Base-by-base conservation (phyloP, 2,888 invertebrate genomes). In the Macrostomum cliftonense region DNA sequence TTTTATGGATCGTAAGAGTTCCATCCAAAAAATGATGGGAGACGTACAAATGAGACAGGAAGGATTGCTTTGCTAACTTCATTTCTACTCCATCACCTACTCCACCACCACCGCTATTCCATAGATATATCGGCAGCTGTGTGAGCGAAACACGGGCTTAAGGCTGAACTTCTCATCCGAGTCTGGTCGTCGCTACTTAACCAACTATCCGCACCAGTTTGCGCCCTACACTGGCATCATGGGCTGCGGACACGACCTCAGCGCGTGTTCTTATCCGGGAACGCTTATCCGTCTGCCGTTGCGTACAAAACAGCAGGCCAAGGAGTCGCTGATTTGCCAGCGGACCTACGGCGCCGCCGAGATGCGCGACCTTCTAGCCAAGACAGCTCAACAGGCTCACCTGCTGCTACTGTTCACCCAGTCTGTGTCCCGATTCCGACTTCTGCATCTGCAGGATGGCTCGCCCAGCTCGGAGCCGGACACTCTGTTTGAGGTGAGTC, bases 281-380 rank as follows among this genome's bases (percentile, higher is more conserved):
- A 65, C 65, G 1, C 55, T 67, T 20, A 64, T 67, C 48, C 52
- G 67, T 21, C 56, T 67, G 13, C 67, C 67, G 5, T 54, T 67
- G n/a, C 46, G 67, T 47, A 63, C 58, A 19, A 46, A 46, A 37
- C 43, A 49, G n/a, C 62, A 64, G 47, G 62, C 64, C 7, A 39
- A 47, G 7, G 42, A 43, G 21, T 65, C 65, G 52, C 57, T 61
- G 39, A 63, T 67, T 19, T 60, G 59, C 45, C 49, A 54, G 13
- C 42, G 53, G 11, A 47, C 53, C 39, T 65, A 65, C 47, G 51
- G 57, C 38, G 37, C 52, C 16, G 37, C 52, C 1, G 61, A 66
- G 45, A 38, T 53, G 7, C 2, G 11, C 20, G 16, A 14, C 2
- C 44, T 51, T 1, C 48, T 67, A 14, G 45, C 54, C 39, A 57